phyloP scores from a whole-genome alignment of 2,888 invertebrate genomes.

The Lasiommata megera region DNA sequence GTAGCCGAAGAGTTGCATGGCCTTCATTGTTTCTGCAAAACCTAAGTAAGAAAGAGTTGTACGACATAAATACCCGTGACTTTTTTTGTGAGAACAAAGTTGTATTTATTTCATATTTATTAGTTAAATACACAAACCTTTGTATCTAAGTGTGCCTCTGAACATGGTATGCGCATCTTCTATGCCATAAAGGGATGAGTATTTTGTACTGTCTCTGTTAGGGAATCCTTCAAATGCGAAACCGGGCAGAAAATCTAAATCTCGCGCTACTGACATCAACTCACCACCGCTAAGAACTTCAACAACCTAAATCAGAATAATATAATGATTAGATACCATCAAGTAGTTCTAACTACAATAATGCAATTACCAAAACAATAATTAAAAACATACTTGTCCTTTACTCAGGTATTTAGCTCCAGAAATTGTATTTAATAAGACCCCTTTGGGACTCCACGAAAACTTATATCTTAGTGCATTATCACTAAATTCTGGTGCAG shows the following conservation, averaged over 20 bases:
- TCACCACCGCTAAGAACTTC: constrained; percentile 95
- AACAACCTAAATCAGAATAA: constrained; percentile 81
- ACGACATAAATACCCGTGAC: too few relatives aligned
- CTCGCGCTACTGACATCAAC: constrained; percentile 90
- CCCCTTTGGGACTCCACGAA: constrained; percentile 98
- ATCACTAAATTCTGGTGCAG: constrained; percentile 97
- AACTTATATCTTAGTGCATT: constrained; percentile 95
- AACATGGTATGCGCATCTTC: constrained; percentile 93
- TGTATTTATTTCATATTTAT: neutral
- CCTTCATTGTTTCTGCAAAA: constrained; percentile 93
- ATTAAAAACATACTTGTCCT: constrained; percentile 83
- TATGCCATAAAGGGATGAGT: constrained; percentile 93
- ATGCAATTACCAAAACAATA: neutral
- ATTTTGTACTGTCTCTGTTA: constrained; percentile 96
- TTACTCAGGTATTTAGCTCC: constrained; percentile 92
- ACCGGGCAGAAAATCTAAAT: constrained; percentile 95
- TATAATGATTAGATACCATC: too few relatives aligned
- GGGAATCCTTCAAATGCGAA: constrained; percentile 98
- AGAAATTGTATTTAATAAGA: constrained; percentile 93
- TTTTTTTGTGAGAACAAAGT: neutral
- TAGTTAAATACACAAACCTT: constrained; percentile 60
- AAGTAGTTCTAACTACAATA: too few relatives aligned
- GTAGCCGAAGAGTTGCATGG: constrained; percentile 93
- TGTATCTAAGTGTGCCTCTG: constrained; percentile 96
- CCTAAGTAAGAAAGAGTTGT: constrained; percentile 67